Conservation (phyloP, 2,888 invertebrate species). For the Nasonia oneida region DNA sequence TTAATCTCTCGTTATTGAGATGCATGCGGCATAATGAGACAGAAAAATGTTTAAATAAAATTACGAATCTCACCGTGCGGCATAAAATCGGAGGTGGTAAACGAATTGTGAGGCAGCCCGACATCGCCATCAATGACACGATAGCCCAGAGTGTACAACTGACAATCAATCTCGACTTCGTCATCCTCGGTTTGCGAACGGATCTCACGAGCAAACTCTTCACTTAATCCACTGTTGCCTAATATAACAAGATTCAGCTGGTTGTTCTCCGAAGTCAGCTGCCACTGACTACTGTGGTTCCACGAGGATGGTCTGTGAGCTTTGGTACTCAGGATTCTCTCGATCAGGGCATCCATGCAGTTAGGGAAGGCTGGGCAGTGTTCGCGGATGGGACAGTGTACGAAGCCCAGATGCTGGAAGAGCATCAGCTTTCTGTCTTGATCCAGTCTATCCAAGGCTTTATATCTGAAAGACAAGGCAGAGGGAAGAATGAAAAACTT, state of each 20-base stretch:
- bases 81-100: slow-evolving; percentile 91
- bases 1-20: not conserved
- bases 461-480: slow-evolving; percentile 84
- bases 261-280: slow-evolving; percentile 84
- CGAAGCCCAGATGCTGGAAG: slow-evolving; percentile 96
- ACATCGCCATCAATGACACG: slow-evolving; percentile 93
- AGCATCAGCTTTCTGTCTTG: slow-evolving; percentile 97
- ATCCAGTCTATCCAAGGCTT: slow-evolving; percentile 94
- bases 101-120: slow-evolving; percentile 88
- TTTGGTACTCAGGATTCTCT: slow-evolving; percentile 85
- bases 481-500: not conserved
- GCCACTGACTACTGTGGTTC: slow-evolving; percentile 84
- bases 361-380: slow-evolving; percentile 95
- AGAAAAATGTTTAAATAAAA: slow-evolving; percentile 46
- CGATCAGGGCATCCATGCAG: slow-evolving; percentile 89
- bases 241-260: slow-evolving; percentile 93
- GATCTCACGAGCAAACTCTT: slow-evolving; percentile 92
- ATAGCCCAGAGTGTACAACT: slow-evolving; percentile 90
- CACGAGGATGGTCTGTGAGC: slow-evolving; percentile 85
- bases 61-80: slow-evolving; percentile 87
- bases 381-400: slow-evolving; percentile 96
- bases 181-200: slow-evolving; percentile 92
- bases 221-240: slow-evolving; percentile 92
- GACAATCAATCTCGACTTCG: slow-evolving; percentile 90
- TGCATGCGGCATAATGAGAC: not conserved